phyloP scores from a whole-genome alignment of 1,140 invertebrate genomes.

The Solenopsis fugax region DNA sequence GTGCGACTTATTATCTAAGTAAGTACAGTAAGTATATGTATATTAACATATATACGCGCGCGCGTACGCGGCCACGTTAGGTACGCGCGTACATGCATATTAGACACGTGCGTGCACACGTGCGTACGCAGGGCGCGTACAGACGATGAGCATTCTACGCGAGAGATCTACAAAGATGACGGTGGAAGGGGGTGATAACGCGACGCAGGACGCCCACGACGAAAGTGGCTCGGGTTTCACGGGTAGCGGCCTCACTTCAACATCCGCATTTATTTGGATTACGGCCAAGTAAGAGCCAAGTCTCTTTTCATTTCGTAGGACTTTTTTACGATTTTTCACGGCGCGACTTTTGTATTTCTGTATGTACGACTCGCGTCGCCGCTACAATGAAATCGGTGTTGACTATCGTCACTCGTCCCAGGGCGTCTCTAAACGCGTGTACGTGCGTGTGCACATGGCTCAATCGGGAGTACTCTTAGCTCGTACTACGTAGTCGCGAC shows the following conservation, averaged over 20 bases:
- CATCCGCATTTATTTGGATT: slow-evolving; percentile 69
- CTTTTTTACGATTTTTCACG: slow-evolving; percentile 73
- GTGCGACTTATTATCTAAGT: slow-evolving; percentile 72
- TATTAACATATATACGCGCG: slow-evolving; percentile 46
- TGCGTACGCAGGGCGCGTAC: slow-evolving; percentile 61
- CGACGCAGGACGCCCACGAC: slow-evolving; percentile 52
- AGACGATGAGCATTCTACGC: slow-evolving; percentile 20
- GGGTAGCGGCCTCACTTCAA: slow-evolving; percentile 49
- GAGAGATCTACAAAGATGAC: not conserved
- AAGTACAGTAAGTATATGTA: slow-evolving; percentile 70
- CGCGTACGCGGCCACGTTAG: slow-evolving; percentile 34
- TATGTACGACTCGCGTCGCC: slow-evolving; percentile 54
- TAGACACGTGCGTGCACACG: slow-evolving; percentile 65
- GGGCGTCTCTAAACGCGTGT: slow-evolving; percentile 50
- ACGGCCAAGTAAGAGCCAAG: slow-evolving; percentile 63
- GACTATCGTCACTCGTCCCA: slow-evolving; percentile 66
- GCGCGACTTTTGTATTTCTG: slow-evolving; percentile 69
- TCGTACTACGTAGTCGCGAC: slow-evolving; percentile 67
- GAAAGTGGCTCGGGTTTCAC: slow-evolving; percentile 64
- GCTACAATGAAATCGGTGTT: slow-evolving; percentile 52
- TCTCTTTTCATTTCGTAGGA: slow-evolving; percentile 71
- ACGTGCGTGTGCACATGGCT: slow-evolving; percentile 74
- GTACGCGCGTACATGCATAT: slow-evolving; percentile 48
- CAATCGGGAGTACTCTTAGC: slow-evolving; percentile 68
- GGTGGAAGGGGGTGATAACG: not conserved